Evolutionary conservation across 1,140 invertebrate species (phyloP).

Genomic region (Euborellia annulipes): DNA sequence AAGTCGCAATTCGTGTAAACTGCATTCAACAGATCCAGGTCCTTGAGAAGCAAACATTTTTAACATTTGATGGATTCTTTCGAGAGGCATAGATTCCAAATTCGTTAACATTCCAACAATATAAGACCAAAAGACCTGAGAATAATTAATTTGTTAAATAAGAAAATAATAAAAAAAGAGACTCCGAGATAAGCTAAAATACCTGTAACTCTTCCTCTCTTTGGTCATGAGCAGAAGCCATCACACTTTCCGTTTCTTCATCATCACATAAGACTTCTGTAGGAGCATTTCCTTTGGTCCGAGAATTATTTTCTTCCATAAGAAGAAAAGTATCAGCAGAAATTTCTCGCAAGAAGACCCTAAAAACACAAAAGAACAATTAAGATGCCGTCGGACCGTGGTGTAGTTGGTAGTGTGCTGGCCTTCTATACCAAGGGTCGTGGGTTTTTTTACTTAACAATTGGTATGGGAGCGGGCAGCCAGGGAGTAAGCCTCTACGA

Average conservation of each 20-base stretch:
- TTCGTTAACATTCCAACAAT: slow-evolving; percentile 95
- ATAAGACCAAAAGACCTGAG: slow-evolving; percentile 82
- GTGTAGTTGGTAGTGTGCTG: too few relatives aligned
- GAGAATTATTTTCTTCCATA: slow-evolving; percentile 47
- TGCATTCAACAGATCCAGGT: slow-evolving; percentile 70
- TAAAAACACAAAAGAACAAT: too few relatives aligned
- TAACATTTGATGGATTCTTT: slow-evolving; percentile 91
- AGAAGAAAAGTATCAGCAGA: slow-evolving; percentile 57
- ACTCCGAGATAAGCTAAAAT: slow-evolving; percentile 7
- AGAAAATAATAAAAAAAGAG: slow-evolving; percentile 1
- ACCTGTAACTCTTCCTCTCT: slow-evolving; percentile 81
- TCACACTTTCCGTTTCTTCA: slow-evolving; percentile 80
- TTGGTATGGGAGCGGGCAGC: too few relatives aligned
- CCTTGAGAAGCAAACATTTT: slow-evolving; percentile 87
- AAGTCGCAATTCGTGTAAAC: slow-evolving; percentile 66
- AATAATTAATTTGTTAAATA: slow-evolving; percentile 13
- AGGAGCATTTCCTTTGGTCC: slow-evolving; percentile 29
- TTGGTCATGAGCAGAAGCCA: slow-evolving; percentile 85
- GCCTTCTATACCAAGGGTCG: too few relatives aligned
- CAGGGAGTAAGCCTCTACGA: too few relatives aligned
- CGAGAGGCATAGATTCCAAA: slow-evolving; percentile 78
- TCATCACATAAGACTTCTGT: slow-evolving; percentile 67
- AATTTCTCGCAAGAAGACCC: slow-evolving; percentile 62
- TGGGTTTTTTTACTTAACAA: too few relatives aligned
- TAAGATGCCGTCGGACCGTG: too few relatives aligned